Base-by-base conservation (phyloP, 2,113 vertebrate species). In the Ceratotherium simum region DNA sequence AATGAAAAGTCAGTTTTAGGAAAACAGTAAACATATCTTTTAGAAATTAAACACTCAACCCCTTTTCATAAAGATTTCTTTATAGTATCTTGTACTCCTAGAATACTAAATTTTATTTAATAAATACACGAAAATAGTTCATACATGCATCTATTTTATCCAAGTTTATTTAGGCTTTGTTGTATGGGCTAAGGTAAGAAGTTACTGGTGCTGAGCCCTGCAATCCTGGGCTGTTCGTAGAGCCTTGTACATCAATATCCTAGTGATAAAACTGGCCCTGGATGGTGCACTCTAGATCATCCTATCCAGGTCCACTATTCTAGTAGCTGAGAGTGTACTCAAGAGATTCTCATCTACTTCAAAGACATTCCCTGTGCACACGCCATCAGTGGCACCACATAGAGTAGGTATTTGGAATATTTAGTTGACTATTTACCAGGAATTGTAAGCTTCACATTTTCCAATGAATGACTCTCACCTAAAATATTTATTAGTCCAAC, bases 1-100 rank as follows among this genome's bases (percentile, higher is more conserved):
- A 91, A 10, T 88, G 18, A 93, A 97, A 87, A 95, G 79, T 93
- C n/a, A 64, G 27, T 72, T 67, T 81, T 76, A 96, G 72, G n/a
- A 80, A 91, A 93, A 62, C 89, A 72, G 46, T 80, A 90, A 78
- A 54, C 83, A 29, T 27, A 31, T 87, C 46, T 93, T 96, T 91
- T 90, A 39, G 17, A 84, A 92, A 78, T 36, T 91, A 96, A 94
- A 69, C 36, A 72, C 12, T 72, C 42, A 67, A 29, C 13, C 4
- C 60, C 67, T 90, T 82, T 91, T 81, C 67, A 94, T 51, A 33
- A 92, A 64, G 21, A 88, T 67, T 65, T 85, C 23, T 95, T 85
- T 60, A 48, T 18, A 86, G 29, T 76, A 36, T 91, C 14, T 83
- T 94, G 9, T 88, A 56, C 16, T 78, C 33, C 79, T 70, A 42